A percentile compares a stretch with the other conserved stretches of the same genome.
Conservation (phyloP, 2,113 vertebrate species). For the Mesembrinibis cayennensis region DNA sequence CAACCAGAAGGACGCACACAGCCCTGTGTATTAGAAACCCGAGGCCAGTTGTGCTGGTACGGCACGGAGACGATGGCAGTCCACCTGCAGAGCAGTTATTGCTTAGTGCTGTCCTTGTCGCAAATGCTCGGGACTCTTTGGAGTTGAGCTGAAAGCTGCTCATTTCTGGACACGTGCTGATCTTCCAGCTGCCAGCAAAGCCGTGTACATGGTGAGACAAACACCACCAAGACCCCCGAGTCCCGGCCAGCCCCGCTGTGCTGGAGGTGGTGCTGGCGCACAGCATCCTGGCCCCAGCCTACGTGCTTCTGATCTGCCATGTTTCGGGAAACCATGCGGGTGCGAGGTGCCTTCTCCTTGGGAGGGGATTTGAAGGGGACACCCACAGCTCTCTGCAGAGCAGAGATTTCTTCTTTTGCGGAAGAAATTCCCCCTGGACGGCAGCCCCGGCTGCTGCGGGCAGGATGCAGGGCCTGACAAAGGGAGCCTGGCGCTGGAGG, state of each 20-base stretch:
- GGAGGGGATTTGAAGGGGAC: too few relatives aligned
- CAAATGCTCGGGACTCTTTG: neutral
- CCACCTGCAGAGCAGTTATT: rapidly evolving
- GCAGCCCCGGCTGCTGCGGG: neutral
- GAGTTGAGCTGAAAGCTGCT: neutral
- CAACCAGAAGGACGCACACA: neutral
- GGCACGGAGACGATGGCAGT: rapidly evolving
- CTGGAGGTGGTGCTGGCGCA: neutral
- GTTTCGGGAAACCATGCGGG: rapidly evolving
- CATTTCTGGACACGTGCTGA: neutral
- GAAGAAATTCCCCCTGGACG: neutral
- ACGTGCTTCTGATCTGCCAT: rapidly evolving
- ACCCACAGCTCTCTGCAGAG: neutral
- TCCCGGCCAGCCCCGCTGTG: rapidly evolving
- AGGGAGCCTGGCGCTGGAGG: neutral
- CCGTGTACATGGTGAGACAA: neutral
- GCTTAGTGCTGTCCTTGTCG: neutral
- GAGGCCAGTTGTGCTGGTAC: rapidly evolving
- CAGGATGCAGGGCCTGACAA: neutral
- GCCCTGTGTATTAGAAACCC: neutral
- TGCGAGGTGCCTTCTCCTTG: neutral
- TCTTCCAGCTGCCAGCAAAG: neutral
- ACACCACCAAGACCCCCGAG: neutral
- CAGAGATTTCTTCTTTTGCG: rapidly evolving
- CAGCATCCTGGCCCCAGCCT: neutral